Evolutionary conservation across 1,140 invertebrate genomes (phyloP).

Genomic region (Archivesica marissinica): DNA sequence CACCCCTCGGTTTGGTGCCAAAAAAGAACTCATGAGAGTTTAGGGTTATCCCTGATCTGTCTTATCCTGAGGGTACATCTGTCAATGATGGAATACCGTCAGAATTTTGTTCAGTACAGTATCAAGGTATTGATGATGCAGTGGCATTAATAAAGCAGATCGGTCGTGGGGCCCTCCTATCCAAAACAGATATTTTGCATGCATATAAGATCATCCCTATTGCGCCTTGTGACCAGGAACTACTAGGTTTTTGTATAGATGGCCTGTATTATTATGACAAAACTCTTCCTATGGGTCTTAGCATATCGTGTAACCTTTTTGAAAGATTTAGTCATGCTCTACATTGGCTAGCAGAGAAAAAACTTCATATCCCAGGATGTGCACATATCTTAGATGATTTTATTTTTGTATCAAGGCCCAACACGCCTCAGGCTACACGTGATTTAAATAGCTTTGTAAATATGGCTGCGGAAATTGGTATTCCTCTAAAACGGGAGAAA

Average conservation of each 20-base stretch:
- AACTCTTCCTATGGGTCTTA: conserved; percentile 48
- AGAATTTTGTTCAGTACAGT: background rate
- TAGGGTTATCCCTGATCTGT: conserved; percentile 61
- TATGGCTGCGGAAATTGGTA: background rate
- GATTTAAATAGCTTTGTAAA: background rate
- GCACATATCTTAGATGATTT: conserved; percentile 61
- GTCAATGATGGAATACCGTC: background rate
- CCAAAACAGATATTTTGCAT: conserved; percentile 58
- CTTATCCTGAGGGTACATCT: conserved; percentile 34
- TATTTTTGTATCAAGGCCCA: conserved; percentile 5
- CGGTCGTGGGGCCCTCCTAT: conserved; percentile 5
- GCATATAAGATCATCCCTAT: conserved; percentile 54
- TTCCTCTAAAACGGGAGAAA: conserved; percentile 29
- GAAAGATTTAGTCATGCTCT: conserved; percentile 54
- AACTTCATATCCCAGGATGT: background rate
- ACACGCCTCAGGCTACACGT: background rate
- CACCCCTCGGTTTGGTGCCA: conserved; percentile 44
- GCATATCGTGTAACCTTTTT: conserved; percentile 55
- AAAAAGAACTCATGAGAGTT: conserved; percentile 36
- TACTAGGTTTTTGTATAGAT: conserved; percentile 51
- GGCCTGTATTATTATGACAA: conserved; percentile 55
- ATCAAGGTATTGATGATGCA: background rate
- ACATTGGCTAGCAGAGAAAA: conserved; percentile 37
- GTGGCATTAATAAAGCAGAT: background rate
- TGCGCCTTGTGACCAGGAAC: conserved; percentile 44